phyloP scores from a whole-genome alignment of 2,888 invertebrate species.

The Celastrina argiolus region DNA sequence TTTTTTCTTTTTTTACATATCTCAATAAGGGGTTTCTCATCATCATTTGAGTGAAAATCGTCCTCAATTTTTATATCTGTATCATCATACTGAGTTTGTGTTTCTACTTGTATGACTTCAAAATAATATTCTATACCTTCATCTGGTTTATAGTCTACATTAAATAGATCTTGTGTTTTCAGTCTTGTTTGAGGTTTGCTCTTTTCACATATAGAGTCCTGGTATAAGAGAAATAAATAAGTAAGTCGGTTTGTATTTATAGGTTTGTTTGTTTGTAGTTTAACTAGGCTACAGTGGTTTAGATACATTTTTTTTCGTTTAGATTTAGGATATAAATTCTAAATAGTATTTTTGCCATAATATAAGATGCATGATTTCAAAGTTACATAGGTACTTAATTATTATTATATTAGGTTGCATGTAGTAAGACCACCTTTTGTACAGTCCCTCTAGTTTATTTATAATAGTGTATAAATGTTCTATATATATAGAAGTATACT shows the following conservation, averaged over 20 bases:
- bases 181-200: constrained; percentile 5
- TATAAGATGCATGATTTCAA: too few relatives aligned
- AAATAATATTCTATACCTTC: not conserved
- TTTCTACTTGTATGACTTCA: constrained; percentile 14
- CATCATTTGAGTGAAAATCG: constrained; percentile 24
- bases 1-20: constrained; percentile 33
- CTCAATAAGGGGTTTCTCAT: constrained; percentile 35
- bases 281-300: too few relatives aligned
- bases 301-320: too few relatives aligned
- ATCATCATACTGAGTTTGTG: not conserved
- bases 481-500: constrained; percentile 13
- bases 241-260: not conserved
- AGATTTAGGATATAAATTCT: too few relatives aligned
- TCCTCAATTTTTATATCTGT: constrained; percentile 13
- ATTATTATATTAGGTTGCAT: too few relatives aligned
- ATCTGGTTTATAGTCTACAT: not conserved
- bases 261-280: too few relatives aligned
- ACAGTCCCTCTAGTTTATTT: too few relatives aligned
- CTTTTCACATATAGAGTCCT: not conserved
- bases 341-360: too few relatives aligned
- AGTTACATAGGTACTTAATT: too few relatives aligned
- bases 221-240: not conserved
- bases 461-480: too few relatives aligned
- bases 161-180: constrained; percentile 8
- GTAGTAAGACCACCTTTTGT: too few relatives aligned